These are phyloP conservation scores for Nebria salina DNA, from an alignment of 2,888 invertebrate genomes.

Conservation along the genomic window DNA sequence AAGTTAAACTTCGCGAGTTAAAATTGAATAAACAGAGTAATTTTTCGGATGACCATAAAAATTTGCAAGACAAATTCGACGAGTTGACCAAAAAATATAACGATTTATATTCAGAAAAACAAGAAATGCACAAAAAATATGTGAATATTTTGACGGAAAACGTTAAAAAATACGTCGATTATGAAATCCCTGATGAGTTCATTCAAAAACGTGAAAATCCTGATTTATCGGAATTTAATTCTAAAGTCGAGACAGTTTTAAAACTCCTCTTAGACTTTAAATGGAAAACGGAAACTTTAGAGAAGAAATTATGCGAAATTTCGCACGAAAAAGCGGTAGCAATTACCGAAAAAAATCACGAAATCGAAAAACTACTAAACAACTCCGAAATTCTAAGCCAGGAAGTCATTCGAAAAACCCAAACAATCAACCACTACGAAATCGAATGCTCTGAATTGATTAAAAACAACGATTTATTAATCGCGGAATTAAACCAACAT, in stretches of 20 bases:
- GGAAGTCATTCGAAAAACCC: slow-evolving; percentile 57
- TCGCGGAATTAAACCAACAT: slow-evolving; percentile 71
- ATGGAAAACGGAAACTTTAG: slow-evolving; percentile 68
- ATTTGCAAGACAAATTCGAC: slow-evolving; percentile 62
- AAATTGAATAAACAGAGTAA: slow-evolving; percentile 59
- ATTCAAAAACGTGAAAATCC: slow-evolving; percentile 39
- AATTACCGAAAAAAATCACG: slow-evolving; percentile 58
- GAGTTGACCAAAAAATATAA: slow-evolving; percentile 64
- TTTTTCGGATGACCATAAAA: slow-evolving; percentile 50
- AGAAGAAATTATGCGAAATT: slow-evolving; percentile 69
- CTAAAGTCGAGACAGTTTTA: slow-evolving; percentile 66
- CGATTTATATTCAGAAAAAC: slow-evolving; percentile 61
- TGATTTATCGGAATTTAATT: slow-evolving; percentile 56
- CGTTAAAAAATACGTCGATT: slow-evolving; percentile 53
- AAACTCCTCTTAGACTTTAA: slow-evolving; percentile 69
- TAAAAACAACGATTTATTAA: slow-evolving; percentile 76
- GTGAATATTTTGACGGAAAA: slow-evolving; percentile 54
- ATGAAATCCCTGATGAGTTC: slow-evolving; percentile 50
- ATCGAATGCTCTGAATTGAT: slow-evolving; percentile 73
- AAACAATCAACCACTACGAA: slow-evolving; percentile 64
- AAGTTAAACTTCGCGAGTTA: slow-evolving; percentile 62
- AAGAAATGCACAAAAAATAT: slow-evolving; percentile 53
- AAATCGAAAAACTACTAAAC: slow-evolving; percentile 59
- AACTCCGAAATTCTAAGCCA: slow-evolving; percentile 59
- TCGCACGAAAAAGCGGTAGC: slow-evolving; percentile 63